Evolutionary conservation across 2,888 invertebrate genomes (phyloP), one percentile per base, ranked within the genome.

Genomic region (Saturnia pavonia): DNA sequence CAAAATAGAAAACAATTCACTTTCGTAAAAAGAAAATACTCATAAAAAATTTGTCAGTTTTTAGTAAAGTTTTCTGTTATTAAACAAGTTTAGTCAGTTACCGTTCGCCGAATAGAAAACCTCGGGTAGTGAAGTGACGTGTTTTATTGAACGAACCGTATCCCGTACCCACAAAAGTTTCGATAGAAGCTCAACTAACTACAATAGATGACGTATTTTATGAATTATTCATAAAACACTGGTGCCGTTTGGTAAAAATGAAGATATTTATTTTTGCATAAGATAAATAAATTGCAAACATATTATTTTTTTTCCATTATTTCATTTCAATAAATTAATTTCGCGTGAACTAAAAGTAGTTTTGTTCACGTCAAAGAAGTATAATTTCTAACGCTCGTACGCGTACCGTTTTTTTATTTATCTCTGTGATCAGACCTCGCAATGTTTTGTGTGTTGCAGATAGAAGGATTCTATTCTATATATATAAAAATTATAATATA

Each of bases 151-250:
- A 68, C 63, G 48, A 66, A 45, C 22, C 42, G 43, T 68, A 27
- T 34, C 25, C 57, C 22, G 12, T 40, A 27, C n/a, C 60, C 45
- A 67, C 63, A 72, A 72, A 65, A 70, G 51, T 40, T 60, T 70
- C 67, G 60, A 69, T 57, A 69, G 66, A 34, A 69, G 69, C 69
- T 67, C 69, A 19, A 25, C 69, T 71, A 70, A 69, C 70, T 67
- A 70, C 70, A 70, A 72, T 69, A 69, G 72, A 70, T 70, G 76
- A 74, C 74, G 73, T 73, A 73, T 72, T 51, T 71, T 70, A 76
- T 82, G 77, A 78, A 82, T 82, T 74, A 82, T 81, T 81, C 77
- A 80, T 77, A 45, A 69, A 70, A 73, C 72, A 74, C 71, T 69
- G 71, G 71, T 73, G 74, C 73, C 72, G 71, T 77, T 78, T 70